Conservation (phyloP, 2,113 vertebrate species). For the Pluvianellus socialis region DNA sequence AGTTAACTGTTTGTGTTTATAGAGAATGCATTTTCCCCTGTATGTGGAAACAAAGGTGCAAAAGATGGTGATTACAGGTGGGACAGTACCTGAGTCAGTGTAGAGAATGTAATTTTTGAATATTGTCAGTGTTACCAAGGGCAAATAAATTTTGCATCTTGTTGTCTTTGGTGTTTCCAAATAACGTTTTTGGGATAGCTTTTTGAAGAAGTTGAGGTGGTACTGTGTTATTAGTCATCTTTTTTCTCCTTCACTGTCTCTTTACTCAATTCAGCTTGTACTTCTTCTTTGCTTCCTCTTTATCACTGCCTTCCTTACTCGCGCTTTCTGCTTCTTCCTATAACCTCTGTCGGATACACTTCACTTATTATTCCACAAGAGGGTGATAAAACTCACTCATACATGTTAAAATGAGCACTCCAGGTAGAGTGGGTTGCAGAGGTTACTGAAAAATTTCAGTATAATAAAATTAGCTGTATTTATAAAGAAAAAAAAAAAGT, state of each 20-base stretch:
- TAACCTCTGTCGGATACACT: neutral
- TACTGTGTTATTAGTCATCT: neutral
- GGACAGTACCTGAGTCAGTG: neutral
- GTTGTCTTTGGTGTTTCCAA: neutral
- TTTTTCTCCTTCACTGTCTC: neutral
- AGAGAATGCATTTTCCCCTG: neutral
- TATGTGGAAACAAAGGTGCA: neutral
- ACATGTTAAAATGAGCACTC: neutral
- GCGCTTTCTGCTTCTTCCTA: neutral
- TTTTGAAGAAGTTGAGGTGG: neutral
- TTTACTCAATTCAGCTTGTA: neutral
- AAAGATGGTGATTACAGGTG: neutral
- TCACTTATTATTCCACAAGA: slow-evolving; percentile 45
- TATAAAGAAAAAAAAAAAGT: neutral
- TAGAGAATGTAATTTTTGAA: neutral
- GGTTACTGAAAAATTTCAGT: neutral
- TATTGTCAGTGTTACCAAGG: neutral
- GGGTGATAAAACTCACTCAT: slow-evolving; percentile 40
- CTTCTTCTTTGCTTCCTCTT: neutral
- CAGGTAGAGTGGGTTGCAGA: neutral
- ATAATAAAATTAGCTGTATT: neutral
- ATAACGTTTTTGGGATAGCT: neutral
- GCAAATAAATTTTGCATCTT: neutral
- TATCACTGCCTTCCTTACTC: neutral
- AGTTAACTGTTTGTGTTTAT: neutral